Conservation (phyloP, 2,113 vertebrate genomes). For the Euleptes europaea region DNA sequence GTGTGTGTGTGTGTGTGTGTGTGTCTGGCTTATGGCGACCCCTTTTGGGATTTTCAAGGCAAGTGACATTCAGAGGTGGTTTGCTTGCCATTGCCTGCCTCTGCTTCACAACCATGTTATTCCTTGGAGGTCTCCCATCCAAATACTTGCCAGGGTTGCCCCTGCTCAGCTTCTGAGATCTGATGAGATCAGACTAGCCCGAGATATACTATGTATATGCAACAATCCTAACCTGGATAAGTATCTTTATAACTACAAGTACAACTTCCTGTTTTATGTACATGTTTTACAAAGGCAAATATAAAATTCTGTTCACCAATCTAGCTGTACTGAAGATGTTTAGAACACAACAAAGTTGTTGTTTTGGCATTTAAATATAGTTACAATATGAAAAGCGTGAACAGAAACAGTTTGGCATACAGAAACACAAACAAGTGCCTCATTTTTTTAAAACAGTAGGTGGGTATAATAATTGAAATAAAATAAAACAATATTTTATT, state of each 20-base stretch:
- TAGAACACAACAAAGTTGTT: background rate
- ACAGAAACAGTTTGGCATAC: background rate
- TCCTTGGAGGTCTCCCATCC: no score
- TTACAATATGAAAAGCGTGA: background rate
- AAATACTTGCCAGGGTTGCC: no score
- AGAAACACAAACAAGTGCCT: background rate
- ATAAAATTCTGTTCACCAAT: background rate
- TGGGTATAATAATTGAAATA: slow-evolving; percentile 4
- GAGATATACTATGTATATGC: no score
- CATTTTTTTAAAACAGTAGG: background rate
- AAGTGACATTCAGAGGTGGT: no score
- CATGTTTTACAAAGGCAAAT: background rate
- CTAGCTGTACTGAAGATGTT: background rate
- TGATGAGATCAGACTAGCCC: no score
- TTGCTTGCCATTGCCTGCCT: no score
- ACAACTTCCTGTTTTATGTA: background rate
- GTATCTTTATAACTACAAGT: background rate
- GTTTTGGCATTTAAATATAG: accelerated
- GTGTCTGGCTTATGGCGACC: no score
- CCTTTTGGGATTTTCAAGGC: no score
- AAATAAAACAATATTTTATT: background rate
- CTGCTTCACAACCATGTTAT: no score
- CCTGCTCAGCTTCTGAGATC: no score
- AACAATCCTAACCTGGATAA: no score
- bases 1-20: no score